phyloP scores from a whole-genome alignment of 2,888 invertebrate species.

The Andrena bucephala region DNA sequence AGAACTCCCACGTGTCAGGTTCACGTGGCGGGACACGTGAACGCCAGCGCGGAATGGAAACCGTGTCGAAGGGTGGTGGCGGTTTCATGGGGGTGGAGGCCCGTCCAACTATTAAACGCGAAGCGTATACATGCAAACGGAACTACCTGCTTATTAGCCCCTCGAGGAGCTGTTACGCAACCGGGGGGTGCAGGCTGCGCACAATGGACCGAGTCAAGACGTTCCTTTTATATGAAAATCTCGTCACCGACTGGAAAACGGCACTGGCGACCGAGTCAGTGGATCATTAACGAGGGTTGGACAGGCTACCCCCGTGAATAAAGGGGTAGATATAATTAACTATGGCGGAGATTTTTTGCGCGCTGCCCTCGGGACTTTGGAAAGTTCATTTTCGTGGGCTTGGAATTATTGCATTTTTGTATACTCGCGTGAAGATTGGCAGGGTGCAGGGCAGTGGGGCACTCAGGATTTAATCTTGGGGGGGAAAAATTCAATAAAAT shows the following conservation, averaged over 20 bases:
- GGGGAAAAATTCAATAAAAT: too few species aligned
- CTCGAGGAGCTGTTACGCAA: constrained; percentile 35
- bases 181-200: background rate
- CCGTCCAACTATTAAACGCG: constrained; percentile 56
- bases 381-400: too few species aligned
- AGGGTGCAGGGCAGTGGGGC: too few species aligned
- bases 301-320: background rate
- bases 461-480: too few species aligned
- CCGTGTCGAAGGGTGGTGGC: constrained; percentile 51
- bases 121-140: constrained; percentile 41
- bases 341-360: too few species aligned
- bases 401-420: too few species aligned
- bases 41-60: constrained; percentile 32
- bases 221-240: background rate
- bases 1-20: constrained; percentile 61
- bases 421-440: too few species aligned
- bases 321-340: constrained; percentile 9
- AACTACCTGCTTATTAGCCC: constrained; percentile 38
- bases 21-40: constrained; percentile 71
- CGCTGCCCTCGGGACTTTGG: too few species aligned
- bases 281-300: constrained; percentile 11
- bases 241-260: background rate
- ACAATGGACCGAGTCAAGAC: background rate
- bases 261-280: background rate
- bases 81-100: constrained; percentile 34